A percentile compares a stretch with the other conserved stretches of the same genome.
phyloP scores from a whole-genome alignment of 2,888 invertebrate genomes.

The Cephus nigrinus region DNA sequence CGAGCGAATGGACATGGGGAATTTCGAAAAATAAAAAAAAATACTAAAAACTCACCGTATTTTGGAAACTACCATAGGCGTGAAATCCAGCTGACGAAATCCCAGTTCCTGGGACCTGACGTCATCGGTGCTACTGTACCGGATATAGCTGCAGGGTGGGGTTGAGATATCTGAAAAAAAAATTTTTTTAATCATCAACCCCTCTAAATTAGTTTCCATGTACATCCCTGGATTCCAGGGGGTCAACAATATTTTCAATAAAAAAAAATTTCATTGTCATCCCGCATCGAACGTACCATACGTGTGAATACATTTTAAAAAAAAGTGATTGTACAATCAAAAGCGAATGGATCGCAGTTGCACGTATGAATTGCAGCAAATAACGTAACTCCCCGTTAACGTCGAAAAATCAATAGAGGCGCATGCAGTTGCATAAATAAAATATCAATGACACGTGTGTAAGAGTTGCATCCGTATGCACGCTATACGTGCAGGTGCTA shows the following conservation, averaged over 20 bases:
- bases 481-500: not conserved
- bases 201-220: not conserved
- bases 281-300: not conserved
- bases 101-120: constrained; percentile 59
- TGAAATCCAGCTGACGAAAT: constrained; percentile 58
- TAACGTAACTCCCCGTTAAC: constrained; percentile 17
- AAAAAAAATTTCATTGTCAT: not conserved
- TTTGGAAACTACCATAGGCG: constrained; percentile 60
- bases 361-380: not conserved
- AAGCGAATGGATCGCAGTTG: not conserved
- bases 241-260: not conserved
- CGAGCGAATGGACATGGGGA: not conserved
- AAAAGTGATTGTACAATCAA: not conserved
- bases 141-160: constrained; percentile 54
- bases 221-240: not conserved
- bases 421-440: not conserved
- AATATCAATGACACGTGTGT: not conserved
- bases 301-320: not conserved
- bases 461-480: not conserved
- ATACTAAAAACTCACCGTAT: constrained; percentile 48
- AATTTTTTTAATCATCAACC: not conserved
- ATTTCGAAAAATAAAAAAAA: not conserved
- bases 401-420: constrained; percentile 22
- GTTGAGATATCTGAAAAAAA: constrained; percentile 46
- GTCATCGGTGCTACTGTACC: constrained; percentile 59